These are phyloP conservation scores for Hiodon tergisus DNA, from an alignment of 2,113 vertebrate species.

Conservation along the genomic window DNA sequence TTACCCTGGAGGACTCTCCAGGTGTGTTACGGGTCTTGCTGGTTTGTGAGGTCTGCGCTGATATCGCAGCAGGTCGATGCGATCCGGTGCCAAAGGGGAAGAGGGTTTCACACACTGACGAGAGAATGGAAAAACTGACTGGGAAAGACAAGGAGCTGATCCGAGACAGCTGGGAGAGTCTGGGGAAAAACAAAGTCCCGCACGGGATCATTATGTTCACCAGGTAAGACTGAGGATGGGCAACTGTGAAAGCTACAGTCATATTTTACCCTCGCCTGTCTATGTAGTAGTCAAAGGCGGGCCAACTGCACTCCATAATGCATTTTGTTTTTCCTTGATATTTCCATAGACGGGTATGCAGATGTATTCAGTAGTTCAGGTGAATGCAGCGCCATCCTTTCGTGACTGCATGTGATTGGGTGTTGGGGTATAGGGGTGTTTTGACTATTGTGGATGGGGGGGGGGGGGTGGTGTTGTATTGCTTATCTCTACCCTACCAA, in stretches of 20 bases:
- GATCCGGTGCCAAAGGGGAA: constrained; percentile 31
- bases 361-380: neutral
- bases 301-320: neutral
- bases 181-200: constrained; percentile 79
- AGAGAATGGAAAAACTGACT: constrained; percentile 63
- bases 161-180: constrained; percentile 81
- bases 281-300: neutral
- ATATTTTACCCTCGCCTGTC: too few relatives aligned
- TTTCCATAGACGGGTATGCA: neutral
- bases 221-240: constrained; percentile 62
- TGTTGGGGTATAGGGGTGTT: too few relatives aligned
- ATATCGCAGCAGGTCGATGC: constrained; percentile 33
- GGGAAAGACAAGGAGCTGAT: constrained; percentile 78
- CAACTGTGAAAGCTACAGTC: neutral
- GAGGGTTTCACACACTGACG: constrained; percentile 26
- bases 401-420: neutral
- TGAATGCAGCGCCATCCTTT: neutral
- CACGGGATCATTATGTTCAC: constrained; percentile 83
- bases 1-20: constrained; percentile 36
- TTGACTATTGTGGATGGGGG: too few relatives aligned
- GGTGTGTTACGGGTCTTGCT: constrained; percentile 36
- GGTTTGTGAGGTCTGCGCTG: constrained; percentile 30
- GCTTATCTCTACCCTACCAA: neutral
- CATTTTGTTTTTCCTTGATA: neutral
- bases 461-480: neutral